phyloP scores from a whole-genome alignment of 92 coral and sea anemone species.

The Actinernus sp. region DNA sequence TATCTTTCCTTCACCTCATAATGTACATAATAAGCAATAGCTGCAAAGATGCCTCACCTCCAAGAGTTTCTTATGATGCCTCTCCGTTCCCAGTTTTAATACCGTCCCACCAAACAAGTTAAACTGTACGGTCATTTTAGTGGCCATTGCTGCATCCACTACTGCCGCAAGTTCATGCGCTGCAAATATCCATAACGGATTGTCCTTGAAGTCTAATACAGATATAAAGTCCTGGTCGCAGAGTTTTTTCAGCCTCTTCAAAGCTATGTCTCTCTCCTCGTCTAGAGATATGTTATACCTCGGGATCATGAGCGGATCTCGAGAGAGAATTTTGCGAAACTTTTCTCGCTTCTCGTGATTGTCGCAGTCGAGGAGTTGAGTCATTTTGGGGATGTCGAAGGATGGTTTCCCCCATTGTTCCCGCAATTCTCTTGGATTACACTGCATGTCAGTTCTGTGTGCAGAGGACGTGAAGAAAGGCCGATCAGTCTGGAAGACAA shows the following conservation, averaged over 20 bases:
- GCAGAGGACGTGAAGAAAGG: constrained; percentile 1
- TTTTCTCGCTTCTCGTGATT: constrained; percentile 77
- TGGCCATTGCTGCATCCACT: constrained; percentile 88
- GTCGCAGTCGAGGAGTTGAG: constrained; percentile 74
- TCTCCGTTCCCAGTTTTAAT: constrained; percentile 69
- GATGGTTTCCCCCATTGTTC: constrained; percentile 77
- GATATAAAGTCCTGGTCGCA: constrained; percentile 82
- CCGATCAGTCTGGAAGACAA: neutral
- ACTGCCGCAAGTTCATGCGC: constrained; percentile 81
- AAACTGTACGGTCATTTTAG: constrained; percentile 92
- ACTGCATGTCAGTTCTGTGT: neutral
- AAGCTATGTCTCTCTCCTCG: constrained; percentile 79
- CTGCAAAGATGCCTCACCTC: no score
- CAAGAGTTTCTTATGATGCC: constrained; percentile 59
- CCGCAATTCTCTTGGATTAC: constrained; percentile 69
- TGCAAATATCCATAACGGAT: constrained; percentile 84
- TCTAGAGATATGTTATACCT: constrained; percentile 78
- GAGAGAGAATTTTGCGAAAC: constrained; percentile 69
- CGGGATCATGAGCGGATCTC: constrained; percentile 74
- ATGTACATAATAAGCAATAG: no score
- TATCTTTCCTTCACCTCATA: no score
- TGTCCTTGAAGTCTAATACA: constrained; percentile 72
- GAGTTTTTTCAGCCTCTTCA: constrained; percentile 70
- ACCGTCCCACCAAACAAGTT: constrained; percentile 86
- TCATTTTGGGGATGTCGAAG: constrained; percentile 72